Conservation (phyloP, 2,113 vertebrate species). For the Hiodon tergisus region DNA sequence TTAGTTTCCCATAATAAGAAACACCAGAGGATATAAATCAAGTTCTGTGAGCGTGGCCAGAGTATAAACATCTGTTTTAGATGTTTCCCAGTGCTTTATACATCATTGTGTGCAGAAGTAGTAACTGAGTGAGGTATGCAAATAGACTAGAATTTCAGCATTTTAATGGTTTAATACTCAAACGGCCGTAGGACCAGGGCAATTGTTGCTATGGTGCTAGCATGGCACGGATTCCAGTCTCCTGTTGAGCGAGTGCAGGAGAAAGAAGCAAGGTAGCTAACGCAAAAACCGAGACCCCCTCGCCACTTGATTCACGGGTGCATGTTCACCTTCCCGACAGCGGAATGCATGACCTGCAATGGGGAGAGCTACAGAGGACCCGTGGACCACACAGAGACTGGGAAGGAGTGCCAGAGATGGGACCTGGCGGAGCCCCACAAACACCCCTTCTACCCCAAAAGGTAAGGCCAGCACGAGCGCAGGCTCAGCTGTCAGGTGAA, state of each 20-base stretch:
- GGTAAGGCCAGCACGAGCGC: slow-evolving; percentile 57
- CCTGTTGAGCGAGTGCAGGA: no score
- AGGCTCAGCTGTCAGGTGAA: no score
- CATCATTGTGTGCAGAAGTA: neutral
- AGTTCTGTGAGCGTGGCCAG: neutral
- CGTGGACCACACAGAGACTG: slow-evolving; percentile 85
- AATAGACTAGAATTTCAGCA: no score
- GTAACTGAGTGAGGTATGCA: neutral
- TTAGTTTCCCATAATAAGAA: slow-evolving; percentile 15
- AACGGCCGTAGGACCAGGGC: no score
- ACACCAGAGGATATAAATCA: slow-evolving; percentile 12
- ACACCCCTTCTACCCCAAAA: slow-evolving; percentile 84
- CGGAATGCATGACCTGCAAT: slow-evolving; percentile 87
- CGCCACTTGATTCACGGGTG: no score
- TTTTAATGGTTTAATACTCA: no score
- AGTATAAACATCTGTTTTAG: slow-evolving; percentile 13
- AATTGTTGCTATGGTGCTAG: slow-evolving; percentile 4
- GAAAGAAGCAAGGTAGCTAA: no score
- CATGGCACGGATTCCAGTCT: no score
- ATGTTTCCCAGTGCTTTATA: neutral
- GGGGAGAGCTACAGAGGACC: slow-evolving; percentile 85
- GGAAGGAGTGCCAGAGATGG: slow-evolving; percentile 92
- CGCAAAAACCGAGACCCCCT: no score
- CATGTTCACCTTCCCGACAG: slow-evolving; percentile 54
- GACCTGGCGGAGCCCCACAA: slow-evolving; percentile 81